Percentiles rank a stretch among this genome's conserved stretches.
phyloP scores from a whole-genome alignment of 2,888 invertebrate genomes.

The Schrankia costaestrigalis region DNA sequence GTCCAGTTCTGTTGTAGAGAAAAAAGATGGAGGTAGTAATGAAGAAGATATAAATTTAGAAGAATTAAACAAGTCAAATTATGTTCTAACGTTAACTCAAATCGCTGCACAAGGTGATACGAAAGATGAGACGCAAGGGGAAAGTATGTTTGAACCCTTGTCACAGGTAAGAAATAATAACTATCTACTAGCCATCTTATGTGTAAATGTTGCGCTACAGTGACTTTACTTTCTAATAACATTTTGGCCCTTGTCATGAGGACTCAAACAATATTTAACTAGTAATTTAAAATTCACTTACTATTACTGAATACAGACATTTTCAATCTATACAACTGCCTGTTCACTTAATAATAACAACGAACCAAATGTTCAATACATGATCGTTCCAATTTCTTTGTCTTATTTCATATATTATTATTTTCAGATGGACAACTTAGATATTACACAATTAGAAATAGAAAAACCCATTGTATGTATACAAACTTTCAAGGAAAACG shows the following conservation, averaged over 20 bases:
- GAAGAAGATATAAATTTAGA: slow-evolving; percentile 27
- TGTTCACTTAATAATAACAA: too few species aligned
- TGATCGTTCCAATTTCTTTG: too few species aligned
- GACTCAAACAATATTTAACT: too few species aligned
- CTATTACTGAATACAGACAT: too few species aligned
- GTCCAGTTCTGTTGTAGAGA: slow-evolving; percentile 29
- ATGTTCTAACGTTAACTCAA: slow-evolving; percentile 86
- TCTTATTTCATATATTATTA: not conserved
- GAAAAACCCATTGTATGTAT: slow-evolving; percentile 86
- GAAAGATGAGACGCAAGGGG: slow-evolving; percentile 37
- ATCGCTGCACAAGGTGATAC: slow-evolving; percentile 35
- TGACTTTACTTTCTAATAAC: too few species aligned
- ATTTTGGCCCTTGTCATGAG: too few species aligned
- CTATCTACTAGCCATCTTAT: too few species aligned
- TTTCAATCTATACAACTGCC: too few species aligned
- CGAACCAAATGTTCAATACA: too few species aligned
- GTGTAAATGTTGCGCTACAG: too few species aligned
- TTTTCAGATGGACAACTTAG: slow-evolving; percentile 83
- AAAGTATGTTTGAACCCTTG: slow-evolving; percentile 81
- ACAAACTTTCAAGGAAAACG: slow-evolving; percentile 88
- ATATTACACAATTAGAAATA: slow-evolving; percentile 82
- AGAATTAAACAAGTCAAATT: slow-evolving; percentile 82
- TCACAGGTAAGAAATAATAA: slow-evolving; percentile 76
- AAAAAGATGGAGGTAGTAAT: slow-evolving; percentile 29
- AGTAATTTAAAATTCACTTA: too few species aligned